phyloP scores from a whole-genome alignment of 2,113 vertebrate species.

The Oophaga pumilio region DNA sequence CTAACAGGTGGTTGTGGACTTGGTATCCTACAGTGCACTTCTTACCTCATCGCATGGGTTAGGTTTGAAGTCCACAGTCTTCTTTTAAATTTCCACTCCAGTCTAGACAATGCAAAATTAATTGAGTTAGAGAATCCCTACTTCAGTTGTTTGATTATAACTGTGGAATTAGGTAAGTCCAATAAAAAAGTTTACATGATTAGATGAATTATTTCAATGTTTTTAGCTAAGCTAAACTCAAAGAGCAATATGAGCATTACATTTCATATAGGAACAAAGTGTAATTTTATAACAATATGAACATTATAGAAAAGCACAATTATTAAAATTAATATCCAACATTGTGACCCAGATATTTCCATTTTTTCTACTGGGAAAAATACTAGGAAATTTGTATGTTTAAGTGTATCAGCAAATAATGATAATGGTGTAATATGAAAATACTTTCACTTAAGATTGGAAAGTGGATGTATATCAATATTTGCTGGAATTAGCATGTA shows the following conservation, averaged over 20 bases:
- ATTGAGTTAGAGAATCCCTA: too few species aligned
- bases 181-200: neutral
- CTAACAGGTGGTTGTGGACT: too few species aligned
- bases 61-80: too few species aligned
- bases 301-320: conserved; percentile 42
- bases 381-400: conserved; percentile 50
- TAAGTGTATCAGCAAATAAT: conserved; percentile 60
- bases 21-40: too few species aligned
- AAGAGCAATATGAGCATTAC: neutral
- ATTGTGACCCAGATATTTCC: conserved; percentile 59
- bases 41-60: too few species aligned
- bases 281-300: conserved; percentile 45
- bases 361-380: conserved; percentile 51
- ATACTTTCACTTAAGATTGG: conserved; percentile 59
- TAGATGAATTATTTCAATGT: neutral
- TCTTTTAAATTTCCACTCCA: too few species aligned
- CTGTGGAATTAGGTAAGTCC: neutral
- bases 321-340: conserved; percentile 42
- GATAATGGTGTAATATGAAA: conserved; percentile 59
- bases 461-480: conserved; percentile 61
- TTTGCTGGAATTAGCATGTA: conserved; percentile 61
- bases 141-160: too few species aligned
- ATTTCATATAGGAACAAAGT: neutral
- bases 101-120: too few species aligned
- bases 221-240: neutral